These are phyloP conservation scores for Trichonephila clavata DNA, from an alignment of 1,140 invertebrate species.

Conservation along the genomic window DNA sequence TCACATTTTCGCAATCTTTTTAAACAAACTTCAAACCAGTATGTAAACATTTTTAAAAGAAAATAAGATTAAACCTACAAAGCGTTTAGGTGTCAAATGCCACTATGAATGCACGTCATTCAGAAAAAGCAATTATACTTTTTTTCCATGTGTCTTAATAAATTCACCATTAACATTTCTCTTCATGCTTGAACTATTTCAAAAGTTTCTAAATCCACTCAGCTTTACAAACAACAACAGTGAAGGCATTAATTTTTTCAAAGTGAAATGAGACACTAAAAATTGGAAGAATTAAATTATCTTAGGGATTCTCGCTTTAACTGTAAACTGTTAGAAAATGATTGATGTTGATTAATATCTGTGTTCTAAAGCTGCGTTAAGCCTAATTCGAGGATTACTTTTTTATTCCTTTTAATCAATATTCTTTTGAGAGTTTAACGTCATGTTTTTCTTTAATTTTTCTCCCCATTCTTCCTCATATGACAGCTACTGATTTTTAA, in stretches of 20 bases:
- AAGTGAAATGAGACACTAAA: neutral
- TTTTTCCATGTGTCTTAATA: neutral
- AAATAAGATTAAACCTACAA: too few relatives aligned
- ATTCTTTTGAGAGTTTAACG: neutral
- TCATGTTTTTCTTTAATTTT: neutral
- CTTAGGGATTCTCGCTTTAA: neutral
- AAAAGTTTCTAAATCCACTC: constrained; percentile 40
- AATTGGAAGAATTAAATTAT: constrained; percentile 41
- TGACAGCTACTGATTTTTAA: constrained; percentile 1
- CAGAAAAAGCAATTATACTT: neutral
- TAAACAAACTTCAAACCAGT: too few relatives aligned
- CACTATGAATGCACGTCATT: neutral
- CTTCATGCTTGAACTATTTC: constrained; percentile 22
- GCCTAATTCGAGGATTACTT: neutral
- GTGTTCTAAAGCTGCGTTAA: neutral
- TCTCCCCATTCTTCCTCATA: neutral
- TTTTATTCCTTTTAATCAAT: neutral
- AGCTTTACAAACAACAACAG: neutral
- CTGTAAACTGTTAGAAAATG: neutral
- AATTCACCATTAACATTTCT: neutral
- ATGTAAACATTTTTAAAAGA: too few relatives aligned
- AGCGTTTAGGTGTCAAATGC: too few relatives aligned
- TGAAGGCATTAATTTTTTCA: neutral
- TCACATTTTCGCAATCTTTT: too few relatives aligned
- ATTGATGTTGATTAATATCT: constrained; percentile 51